Conservation (phyloP, 2,797 vertebrate species). For the Spheniscus humboldti region DNA sequence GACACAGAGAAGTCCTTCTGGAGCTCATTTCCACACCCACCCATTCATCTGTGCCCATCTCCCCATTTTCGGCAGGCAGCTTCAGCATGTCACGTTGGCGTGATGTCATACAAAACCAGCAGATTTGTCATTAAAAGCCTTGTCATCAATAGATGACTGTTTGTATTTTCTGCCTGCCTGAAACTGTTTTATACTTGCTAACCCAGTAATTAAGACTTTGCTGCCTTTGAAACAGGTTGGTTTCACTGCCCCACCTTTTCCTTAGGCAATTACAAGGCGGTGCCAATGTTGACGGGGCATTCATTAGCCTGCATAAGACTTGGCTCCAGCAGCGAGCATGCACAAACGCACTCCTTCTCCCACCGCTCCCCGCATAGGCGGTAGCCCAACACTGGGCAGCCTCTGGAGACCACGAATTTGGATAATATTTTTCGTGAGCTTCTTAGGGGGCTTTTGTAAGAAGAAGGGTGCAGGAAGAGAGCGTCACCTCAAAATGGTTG, state of each 20-base stretch:
- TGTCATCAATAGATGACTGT: constrained; percentile 51
- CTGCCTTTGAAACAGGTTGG: constrained; percentile 39
- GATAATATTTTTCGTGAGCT: background rate
- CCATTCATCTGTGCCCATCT: constrained; percentile 45
- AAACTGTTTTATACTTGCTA: constrained; percentile 36
- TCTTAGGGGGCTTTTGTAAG: background rate
- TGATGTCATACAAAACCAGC: constrained; percentile 29
- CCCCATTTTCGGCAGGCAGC: background rate
- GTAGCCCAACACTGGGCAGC: background rate
- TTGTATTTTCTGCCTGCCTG: constrained; percentile 55
- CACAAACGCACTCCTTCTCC: background rate
- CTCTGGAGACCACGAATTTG: background rate
- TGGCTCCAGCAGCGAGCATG: background rate
- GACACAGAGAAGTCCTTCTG: constrained; percentile 53
- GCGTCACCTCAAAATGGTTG: background rate
- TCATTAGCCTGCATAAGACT: background rate
- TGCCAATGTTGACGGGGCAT: background rate
- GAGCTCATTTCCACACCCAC: constrained; percentile 55
- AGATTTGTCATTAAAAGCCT: constrained; percentile 45
- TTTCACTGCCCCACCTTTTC: constrained; percentile 58
- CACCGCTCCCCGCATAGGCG: fast-evolving
- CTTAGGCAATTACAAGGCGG: background rate
- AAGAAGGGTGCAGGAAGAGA: background rate
- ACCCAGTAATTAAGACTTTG: constrained; percentile 26
- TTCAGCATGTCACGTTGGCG: constrained; percentile 21